phyloP scores from a whole-genome alignment of 2,797 vertebrate genomes.

The Morelia viridis region DNA sequence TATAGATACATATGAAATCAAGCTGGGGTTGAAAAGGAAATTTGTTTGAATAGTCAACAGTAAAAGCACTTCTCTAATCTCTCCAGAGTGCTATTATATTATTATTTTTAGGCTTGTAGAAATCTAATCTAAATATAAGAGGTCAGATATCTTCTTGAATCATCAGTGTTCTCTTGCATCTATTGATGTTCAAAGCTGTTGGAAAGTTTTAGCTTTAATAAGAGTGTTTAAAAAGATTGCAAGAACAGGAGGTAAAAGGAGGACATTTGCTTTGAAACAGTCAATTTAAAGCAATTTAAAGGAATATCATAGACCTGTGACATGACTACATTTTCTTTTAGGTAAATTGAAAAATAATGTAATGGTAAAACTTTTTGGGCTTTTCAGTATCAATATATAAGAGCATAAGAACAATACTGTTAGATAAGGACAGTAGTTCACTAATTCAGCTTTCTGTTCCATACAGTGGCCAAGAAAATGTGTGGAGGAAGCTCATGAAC shows the following conservation, averaged over 20 bases:
- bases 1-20: neutral
- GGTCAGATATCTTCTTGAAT: neutral
- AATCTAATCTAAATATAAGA: neutral
- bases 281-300: neutral
- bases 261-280: neutral
- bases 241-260: neutral
- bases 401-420: too few species aligned
- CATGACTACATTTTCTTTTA: neutral
- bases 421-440: too few species aligned
- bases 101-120: neutral
- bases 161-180: neutral
- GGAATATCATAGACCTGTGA: neutral
- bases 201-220: neutral
- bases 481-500: too few species aligned
- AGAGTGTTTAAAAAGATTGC: neutral
- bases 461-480: too few species aligned
- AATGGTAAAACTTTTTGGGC: neutral
- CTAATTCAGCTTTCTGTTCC: neutral
- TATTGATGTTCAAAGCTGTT: neutral
- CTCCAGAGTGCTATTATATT: neutral
- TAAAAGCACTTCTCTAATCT: neutral
- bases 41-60: neutral
- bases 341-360: neutral
- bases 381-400: neutral
- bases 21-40: neutral